These are phyloP conservation scores for Myzus persicae DNA, from an alignment of 1,140 invertebrate genomes.

Conservation along the genomic window DNA sequence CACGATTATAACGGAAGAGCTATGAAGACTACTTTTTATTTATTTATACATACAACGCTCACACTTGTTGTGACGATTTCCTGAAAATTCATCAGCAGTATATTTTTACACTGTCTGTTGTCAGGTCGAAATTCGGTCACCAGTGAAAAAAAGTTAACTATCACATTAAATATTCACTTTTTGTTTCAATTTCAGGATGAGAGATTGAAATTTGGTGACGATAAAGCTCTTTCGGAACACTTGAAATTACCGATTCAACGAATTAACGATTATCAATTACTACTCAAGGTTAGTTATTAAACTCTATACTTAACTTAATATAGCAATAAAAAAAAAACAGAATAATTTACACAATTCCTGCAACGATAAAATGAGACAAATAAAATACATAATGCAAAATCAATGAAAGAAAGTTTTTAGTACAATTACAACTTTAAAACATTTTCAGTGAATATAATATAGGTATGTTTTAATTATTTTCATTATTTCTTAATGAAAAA, in stretches of 20 bases:
- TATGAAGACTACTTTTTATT: constrained; percentile 51
- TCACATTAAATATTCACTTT: constrained; percentile 22
- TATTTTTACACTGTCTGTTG: constrained; percentile 56
- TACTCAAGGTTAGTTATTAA: constrained; percentile 77
- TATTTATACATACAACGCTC: constrained; percentile 53
- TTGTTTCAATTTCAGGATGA: constrained; percentile 72
- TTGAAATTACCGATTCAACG: constrained; percentile 92
- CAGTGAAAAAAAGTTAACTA: constrained; percentile 2
- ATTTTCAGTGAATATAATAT: not conserved
- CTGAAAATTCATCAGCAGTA: constrained; percentile 57
- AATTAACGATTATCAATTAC: constrained; percentile 95
- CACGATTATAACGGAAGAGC: constrained; percentile 56
- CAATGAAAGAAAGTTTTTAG: not conserved
- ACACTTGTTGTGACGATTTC: constrained; percentile 57
- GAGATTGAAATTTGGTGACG: constrained; percentile 85
- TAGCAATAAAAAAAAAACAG: not conserved
- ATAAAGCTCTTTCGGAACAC: constrained; percentile 87
- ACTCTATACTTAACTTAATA: not conserved
- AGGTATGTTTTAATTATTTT: not conserved
- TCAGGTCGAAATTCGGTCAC: constrained; percentile 56
- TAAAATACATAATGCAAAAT: not conserved
- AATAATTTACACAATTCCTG: not conserved
- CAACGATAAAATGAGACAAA: not conserved
- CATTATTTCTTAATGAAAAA: not conserved
- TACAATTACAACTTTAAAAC: not conserved